These are phyloP conservation scores for Heliornis fulica DNA, from an alignment of 2,113 vertebrate genomes.

Conservation along the genomic window DNA sequence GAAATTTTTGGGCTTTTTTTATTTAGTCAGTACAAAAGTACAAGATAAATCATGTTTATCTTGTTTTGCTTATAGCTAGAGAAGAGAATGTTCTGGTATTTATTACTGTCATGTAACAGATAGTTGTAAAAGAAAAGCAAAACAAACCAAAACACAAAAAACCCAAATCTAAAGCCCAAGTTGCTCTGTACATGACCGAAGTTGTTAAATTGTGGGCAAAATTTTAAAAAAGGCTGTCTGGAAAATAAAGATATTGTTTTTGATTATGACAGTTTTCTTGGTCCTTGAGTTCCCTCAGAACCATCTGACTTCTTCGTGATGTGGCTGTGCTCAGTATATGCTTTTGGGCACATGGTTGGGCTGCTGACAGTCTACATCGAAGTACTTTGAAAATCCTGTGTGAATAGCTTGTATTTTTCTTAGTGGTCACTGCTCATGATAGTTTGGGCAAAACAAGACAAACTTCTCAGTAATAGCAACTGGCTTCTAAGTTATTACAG, in stretches of 20 bases:
- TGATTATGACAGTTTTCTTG: background rate
- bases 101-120: background rate
- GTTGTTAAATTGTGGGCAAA: background rate
- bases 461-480: background rate
- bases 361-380: background rate
- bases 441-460: background rate
- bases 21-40: background rate
- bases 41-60: background rate
- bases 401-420: background rate
- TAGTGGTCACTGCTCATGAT: background rate
- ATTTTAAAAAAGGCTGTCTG: background rate
- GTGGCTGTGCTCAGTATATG: background rate
- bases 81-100: background rate
- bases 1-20: background rate
- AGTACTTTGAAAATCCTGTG: background rate
- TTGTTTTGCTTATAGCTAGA: background rate
- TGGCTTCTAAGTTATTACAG: background rate
- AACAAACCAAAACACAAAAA: background rate
- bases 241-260: background rate
- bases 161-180: fast-evolving
- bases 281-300: background rate
- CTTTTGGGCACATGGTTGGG: background rate
- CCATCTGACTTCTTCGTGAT: background rate
- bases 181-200: background rate
- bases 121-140: background rate